Evolutionary conservation across 1,140 invertebrate species (phyloP).

Genomic region (Drosophila setifemur): DNA sequence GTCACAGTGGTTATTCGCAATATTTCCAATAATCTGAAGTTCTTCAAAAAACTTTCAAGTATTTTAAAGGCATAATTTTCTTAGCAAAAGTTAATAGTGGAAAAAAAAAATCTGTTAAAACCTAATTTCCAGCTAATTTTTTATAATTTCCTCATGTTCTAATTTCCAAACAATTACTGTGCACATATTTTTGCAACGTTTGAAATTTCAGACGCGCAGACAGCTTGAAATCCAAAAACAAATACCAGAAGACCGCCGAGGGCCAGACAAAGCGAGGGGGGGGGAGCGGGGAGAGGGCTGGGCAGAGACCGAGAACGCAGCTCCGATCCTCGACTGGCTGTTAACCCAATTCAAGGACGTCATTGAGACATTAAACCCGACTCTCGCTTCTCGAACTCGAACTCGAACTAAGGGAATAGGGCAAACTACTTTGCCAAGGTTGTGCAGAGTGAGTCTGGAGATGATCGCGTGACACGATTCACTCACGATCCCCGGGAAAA

Average conservation of each 20-base stretch:
- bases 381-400: conserved; percentile 22
- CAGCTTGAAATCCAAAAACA: conserved; percentile 52
- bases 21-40: neutral
- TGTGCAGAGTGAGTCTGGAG: conserved; percentile 10
- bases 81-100: no score
- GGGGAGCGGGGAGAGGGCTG: neutral
- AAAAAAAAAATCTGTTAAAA: no score
- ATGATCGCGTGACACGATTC: conserved; percentile 35
- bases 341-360: conserved; percentile 82
- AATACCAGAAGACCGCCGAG: conserved; percentile 37
- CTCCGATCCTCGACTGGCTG: conserved; percentile 61
- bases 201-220: conserved; percentile 79
- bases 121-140: neutral
- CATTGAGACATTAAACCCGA: conserved; percentile 78
- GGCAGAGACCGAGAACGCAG: conserved; percentile 18
- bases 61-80: no score
- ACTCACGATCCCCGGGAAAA: neutral
- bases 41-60: conserved; percentile 5
- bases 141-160: neutral
- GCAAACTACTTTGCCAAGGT: conserved; percentile 82
- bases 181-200: conserved; percentile 42
- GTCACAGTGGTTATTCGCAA: conserved; percentile 4
- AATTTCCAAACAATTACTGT: conserved; percentile 5
- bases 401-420: conserved; percentile 73
- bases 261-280: conserved; percentile 27